Base-by-base conservation (phyloP, 1,140 invertebrate species). In the Cydia fagiglandana region DNA sequence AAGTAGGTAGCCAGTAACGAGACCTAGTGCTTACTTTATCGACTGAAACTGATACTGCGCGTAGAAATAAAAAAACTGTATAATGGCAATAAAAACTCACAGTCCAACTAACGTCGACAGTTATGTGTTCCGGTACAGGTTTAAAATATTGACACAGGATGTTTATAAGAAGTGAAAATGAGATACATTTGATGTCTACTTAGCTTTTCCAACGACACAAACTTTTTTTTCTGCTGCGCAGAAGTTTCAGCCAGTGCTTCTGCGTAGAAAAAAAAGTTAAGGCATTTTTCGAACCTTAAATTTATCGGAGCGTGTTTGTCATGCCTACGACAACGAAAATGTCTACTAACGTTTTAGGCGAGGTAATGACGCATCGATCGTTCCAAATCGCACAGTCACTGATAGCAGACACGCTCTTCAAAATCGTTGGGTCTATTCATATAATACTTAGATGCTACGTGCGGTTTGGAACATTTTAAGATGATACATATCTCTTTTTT, bases 331-430 rank as follows among this genome's bases (percentile, higher is more conserved):
- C 66, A 70, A 70, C 66, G 41, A 70, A 66, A 70, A 70, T 70
- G 73, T 75, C 76, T 77, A 70, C 75, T 66, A 45, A 70, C 47
- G 66, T 77, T 73, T 77, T 76, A 81, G 75, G 73, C 73, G 53
- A 64, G 73, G 47, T 81, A 81, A 81, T 81, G 80, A 79, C 75
- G 76, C 77, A 79, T 79, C 80, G 78, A 77, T 77, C 75, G 66
- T 20, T 70, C 20, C 53, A 73, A 78, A 81, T 70, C 24, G 80
- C 80, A 79, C 75, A 68, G 80, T 81, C 80, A 81, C 80, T 73
- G 80, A 81, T 81, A 76, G 77, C 78, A 85, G 73, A 53, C 76
- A 45, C 75, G 73, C 73, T 50, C 64, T 70, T 66, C 73, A 70
- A 74, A 74, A 70, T 45, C 47, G 73, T 68, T 68, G 53, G 73